Evolutionary conservation across 2,113 vertebrate species (phyloP).

Genomic region (Dipodomys stephensi): DNA sequence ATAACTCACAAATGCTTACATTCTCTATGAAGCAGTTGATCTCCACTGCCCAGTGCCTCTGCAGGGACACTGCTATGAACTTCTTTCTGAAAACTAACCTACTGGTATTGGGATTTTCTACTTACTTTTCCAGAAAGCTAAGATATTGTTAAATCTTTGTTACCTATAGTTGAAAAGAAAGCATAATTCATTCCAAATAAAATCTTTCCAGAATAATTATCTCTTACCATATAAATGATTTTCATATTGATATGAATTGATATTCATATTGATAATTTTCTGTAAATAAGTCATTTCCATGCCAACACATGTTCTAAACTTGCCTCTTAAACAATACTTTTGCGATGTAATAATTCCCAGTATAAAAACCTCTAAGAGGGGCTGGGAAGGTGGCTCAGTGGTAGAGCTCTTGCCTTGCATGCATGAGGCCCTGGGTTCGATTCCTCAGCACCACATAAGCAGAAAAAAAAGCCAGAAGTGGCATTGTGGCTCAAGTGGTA

Average conservation of each 20-base stretch:
- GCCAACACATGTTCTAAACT: not conserved
- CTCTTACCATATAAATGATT: constrained; percentile 52
- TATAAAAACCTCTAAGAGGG: constrained; percentile 1
- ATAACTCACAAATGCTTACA: not conserved
- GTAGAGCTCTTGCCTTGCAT: no score
- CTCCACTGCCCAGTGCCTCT: not conserved
- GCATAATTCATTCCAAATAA: constrained; percentile 51
- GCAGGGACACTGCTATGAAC: not conserved
- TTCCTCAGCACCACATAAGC: no score
- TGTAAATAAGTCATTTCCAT: constrained; percentile 65
- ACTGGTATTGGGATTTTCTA: not conserved
- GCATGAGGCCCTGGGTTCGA: no score
- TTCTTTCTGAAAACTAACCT: constrained; percentile 12
- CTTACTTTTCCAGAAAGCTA: not conserved
- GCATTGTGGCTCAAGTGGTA: no score
- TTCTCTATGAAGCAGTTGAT: not conserved
- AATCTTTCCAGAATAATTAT: constrained; percentile 47
- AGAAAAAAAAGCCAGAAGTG: no score
- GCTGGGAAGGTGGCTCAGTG: no score
- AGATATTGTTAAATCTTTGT: constrained; percentile 21
- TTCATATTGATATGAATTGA: constrained; percentile 21
- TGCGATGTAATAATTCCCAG: constrained; percentile 69
- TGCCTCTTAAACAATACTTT: constrained; percentile 55
- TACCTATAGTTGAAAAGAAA: constrained; percentile 56
- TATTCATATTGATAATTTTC: not conserved